Conservation (phyloP, 2,888 invertebrate species). For the Saturnia pavonia region DNA sequence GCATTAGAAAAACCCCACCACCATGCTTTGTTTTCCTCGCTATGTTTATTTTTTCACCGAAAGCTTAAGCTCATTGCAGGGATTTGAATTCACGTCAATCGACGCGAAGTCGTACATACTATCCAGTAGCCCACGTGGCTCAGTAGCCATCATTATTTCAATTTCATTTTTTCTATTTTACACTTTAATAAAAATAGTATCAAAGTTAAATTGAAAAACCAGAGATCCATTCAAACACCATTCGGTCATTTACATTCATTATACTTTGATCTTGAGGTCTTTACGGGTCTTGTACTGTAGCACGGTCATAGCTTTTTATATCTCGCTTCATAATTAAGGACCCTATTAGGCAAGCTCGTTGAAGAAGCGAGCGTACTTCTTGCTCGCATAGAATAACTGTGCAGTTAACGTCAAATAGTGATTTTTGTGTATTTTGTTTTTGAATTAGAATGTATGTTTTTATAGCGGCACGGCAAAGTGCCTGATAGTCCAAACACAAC, state of each 20-base stretch:
- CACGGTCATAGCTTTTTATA: conserved; percentile 50
- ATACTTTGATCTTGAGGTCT: conserved; percentile 42
- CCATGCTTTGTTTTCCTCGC: too few relatives aligned
- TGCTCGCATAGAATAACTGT: not conserved
- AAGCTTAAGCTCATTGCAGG: too few relatives aligned
- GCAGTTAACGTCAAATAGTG: too few relatives aligned
- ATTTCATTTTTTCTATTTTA: too few relatives aligned
- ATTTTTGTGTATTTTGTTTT: not conserved
- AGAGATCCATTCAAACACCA: conserved; percentile 17
- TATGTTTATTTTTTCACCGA: too few relatives aligned
- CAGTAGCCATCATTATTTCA: too few relatives aligned
- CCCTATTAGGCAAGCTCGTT: conserved; percentile 37
- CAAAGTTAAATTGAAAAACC: not conserved
- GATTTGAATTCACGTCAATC: too few relatives aligned
- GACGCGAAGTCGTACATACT: too few relatives aligned
- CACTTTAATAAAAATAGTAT: not conserved
- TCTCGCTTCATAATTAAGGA: conserved; percentile 54
- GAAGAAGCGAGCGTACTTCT: conserved; percentile 36
- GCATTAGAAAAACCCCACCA: too few relatives aligned
- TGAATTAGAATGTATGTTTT: not conserved
- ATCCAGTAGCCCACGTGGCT: too few relatives aligned
- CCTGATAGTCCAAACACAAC: too few relatives aligned
- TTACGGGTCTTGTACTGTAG: conserved; percentile 30
- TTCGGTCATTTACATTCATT: conserved; percentile 42
- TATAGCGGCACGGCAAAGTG: too few relatives aligned